Conservation (phyloP, 1,140 invertebrate genomes). For the Vanessa tameamea region DNA sequence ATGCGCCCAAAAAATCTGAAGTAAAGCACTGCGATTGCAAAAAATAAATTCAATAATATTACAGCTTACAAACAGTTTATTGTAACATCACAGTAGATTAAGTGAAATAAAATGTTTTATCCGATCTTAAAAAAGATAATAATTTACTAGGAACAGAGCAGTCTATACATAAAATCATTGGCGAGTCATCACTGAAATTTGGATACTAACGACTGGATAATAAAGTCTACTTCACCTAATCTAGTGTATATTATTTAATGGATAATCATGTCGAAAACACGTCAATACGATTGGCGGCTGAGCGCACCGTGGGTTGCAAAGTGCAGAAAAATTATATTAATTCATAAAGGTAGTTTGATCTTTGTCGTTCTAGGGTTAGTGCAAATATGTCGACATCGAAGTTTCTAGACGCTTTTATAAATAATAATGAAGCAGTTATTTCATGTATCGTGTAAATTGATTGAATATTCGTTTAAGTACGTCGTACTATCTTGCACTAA, state of each 20-base stretch:
- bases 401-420: conserved; percentile 29
- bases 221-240: conserved; percentile 71
- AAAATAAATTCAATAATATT: conserved; percentile 40
- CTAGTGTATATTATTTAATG: conserved; percentile 55
- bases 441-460: conserved; percentile 36
- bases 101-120: conserved; percentile 59
- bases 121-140: conserved; percentile 62
- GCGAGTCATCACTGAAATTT: conserved; percentile 78
- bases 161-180: conserved; percentile 77
- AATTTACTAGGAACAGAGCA: conserved; percentile 77
- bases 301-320: conserved; percentile 55
- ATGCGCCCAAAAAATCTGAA: conserved; percentile 58
- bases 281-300: conserved; percentile 51
- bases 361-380: conserved; percentile 47
- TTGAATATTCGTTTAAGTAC: conserved; percentile 28
- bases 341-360: conserved; percentile 45
- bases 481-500: conserved; percentile 55
- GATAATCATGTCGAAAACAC: conserved; percentile 64
- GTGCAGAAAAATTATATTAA: conserved; percentile 50
- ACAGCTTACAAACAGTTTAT: conserved; percentile 57
- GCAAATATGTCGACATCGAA: conserved; percentile 43
- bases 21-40: conserved; percentile 44
- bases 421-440: conserved; percentile 42
- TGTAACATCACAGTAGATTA: conserved; percentile 71
- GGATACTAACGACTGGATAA: conserved; percentile 61